Evolutionary conservation across 2,888 invertebrate species (phyloP).

Genomic region (Drosophila prostipennis): DNA sequence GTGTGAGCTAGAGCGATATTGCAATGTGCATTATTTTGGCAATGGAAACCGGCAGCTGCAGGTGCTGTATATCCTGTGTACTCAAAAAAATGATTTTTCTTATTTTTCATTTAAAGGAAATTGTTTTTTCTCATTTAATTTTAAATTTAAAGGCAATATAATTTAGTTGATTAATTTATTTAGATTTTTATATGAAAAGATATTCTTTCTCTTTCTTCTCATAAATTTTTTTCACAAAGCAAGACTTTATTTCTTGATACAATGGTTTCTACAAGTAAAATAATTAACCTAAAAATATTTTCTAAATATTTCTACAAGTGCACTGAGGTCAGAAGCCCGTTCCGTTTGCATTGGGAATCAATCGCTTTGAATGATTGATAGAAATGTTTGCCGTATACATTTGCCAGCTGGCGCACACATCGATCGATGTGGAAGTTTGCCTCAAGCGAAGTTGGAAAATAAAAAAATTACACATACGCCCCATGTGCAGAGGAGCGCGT

Average conservation of each 20-base stretch:
- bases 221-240: too few species aligned
- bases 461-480: constrained; percentile 63
- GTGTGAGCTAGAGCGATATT: constrained; percentile 30
- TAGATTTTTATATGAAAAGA: too few species aligned
- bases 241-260: too few species aligned
- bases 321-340: constrained; percentile 14
- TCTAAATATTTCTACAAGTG: not conserved
- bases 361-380: constrained; percentile 78
- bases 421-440: constrained; percentile 60
- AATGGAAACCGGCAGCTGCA: constrained; percentile 50
- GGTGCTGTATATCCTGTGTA: constrained; percentile 4
- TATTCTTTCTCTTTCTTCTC: too few species aligned
- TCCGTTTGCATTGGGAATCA: constrained; percentile 75
- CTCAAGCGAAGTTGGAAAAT: constrained; percentile 38
- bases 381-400: constrained; percentile 75
- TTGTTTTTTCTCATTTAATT: too few species aligned
- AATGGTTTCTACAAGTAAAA: too few species aligned
- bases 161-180: too few species aligned
- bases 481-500: constrained; percentile 70
- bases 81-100: not conserved
- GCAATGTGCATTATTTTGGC: constrained; percentile 62
- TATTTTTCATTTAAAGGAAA: not conserved
- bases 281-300: not conserved
- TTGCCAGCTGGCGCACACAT: constrained; percentile 61
- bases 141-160: not conserved